Evolutionary conservation across 2,888 invertebrate genomes (phyloP).

Genomic region (Ophioninae sp.): DNA sequence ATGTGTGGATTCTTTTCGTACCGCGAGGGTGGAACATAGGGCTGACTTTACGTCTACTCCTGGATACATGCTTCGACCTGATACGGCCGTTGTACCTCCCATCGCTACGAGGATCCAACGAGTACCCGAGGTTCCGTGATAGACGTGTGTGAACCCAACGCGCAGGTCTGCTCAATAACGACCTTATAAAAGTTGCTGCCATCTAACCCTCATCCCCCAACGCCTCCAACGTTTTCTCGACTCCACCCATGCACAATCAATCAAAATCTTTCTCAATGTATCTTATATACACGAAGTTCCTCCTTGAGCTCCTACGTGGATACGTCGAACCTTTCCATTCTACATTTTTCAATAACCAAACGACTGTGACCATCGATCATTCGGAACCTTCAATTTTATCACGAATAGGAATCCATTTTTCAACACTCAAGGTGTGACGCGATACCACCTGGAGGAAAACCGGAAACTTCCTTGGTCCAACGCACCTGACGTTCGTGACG

Average conservation of each 20-base stretch:
- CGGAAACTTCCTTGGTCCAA: neutral
- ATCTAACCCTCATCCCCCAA: neutral
- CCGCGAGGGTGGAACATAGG: conserved; percentile 10
- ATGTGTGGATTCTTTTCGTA: too few relatives aligned
- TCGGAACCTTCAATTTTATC: conserved; percentile 11
- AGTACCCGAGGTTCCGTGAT: conserved; percentile 49
- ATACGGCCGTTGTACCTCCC: conserved; percentile 38
- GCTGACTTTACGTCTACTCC: conserved; percentile 48
- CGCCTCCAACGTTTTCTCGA: conserved; percentile 47
- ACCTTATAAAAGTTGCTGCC: conserved; percentile 55
- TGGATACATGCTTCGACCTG: conserved; percentile 23
- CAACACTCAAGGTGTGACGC: conserved; percentile 1
- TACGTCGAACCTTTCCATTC: neutral
- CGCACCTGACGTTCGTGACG: neutral
- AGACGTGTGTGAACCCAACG: conserved; percentile 51
- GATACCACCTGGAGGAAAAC: neutral
- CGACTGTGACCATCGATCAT: conserved; percentile 46
- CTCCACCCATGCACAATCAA: conserved; percentile 62
- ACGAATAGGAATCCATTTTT: conserved; percentile 30
- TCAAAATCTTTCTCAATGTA: conserved; percentile 45
- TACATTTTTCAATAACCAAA: conserved; percentile 37
- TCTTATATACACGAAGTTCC: neutral
- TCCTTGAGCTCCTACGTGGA: neutral
- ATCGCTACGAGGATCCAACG: conserved; percentile 28
- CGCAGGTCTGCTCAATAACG: conserved; percentile 53